Percentiles rank a stretch among this genome's conserved stretches.
Evolutionary conservation across 2,888 invertebrate species (phyloP).

Genomic region (Aphrophora alni): DNA sequence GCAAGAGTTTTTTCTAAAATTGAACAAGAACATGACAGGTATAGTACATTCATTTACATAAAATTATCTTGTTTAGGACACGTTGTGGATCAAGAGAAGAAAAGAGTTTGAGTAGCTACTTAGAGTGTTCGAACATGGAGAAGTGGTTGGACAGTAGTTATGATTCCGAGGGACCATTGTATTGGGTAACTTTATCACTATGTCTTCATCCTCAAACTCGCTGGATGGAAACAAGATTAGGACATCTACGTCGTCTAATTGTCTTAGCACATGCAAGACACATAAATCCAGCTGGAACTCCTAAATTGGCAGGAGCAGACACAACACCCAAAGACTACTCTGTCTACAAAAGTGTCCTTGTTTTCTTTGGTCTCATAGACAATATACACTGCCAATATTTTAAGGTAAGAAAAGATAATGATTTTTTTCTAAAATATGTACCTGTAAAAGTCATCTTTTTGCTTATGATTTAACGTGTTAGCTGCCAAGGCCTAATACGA

Average conservation of each 20-base stretch:
- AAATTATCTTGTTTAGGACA: constrained; percentile 61
- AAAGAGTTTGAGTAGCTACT: constrained; percentile 73
- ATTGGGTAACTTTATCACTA: constrained; percentile 81
- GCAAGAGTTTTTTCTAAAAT: too few relatives aligned
- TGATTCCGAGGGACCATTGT: constrained; percentile 92
- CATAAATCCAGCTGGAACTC: constrained; percentile 62
- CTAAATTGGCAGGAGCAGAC: constrained; percentile 62
- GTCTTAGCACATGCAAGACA: constrained; percentile 79
- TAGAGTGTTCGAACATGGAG: constrained; percentile 68
- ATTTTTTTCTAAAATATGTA: too few relatives aligned
- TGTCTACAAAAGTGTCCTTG: constrained; percentile 79
- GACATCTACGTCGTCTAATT: constrained; percentile 78
- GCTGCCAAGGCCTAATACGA: too few relatives aligned
- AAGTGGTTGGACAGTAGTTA: constrained; percentile 82
- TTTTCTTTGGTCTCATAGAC: constrained; percentile 87
- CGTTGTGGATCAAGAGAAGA: constrained; percentile 80
- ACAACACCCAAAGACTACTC: constrained; percentile 69
- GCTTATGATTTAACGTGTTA: too few relatives aligned
- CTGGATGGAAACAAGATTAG: constrained; percentile 76
- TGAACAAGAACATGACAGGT: too few relatives aligned
- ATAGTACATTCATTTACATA: too few relatives aligned
- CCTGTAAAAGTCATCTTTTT: too few relatives aligned
- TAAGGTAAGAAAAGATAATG: constrained; percentile 68
- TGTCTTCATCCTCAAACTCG: constrained; percentile 77
- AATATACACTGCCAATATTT: constrained; percentile 85